These are phyloP conservation scores for Pogoniulus pusillus DNA, from an alignment of 2,797 vertebrate genomes.

Conservation along the genomic window DNA sequence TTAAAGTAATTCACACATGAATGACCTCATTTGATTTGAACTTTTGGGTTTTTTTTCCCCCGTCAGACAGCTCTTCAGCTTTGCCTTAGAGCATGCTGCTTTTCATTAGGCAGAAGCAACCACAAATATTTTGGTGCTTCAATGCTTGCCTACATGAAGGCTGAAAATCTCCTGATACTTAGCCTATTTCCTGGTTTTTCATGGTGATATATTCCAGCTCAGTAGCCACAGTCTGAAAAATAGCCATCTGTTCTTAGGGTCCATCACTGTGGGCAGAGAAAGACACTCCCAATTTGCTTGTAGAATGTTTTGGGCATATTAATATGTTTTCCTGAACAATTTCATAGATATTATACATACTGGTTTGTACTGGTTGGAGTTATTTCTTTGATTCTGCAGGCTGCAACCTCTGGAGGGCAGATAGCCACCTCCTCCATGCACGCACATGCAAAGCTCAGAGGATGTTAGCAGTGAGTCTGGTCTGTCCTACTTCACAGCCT, in stretches of 20 bases:
- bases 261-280: background rate
- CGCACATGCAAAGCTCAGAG: background rate
- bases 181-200: background rate
- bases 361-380: background rate
- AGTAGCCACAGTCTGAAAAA: background rate
- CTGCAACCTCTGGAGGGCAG: background rate
- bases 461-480: background rate
- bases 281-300: background rate
- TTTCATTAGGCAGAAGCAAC: background rate
- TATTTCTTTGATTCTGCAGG: background rate
- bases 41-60: too few species aligned
- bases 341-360: background rate
- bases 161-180: background rate
- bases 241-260: background rate
- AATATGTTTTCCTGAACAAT: background rate
- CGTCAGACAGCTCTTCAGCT: background rate
- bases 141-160: background rate
- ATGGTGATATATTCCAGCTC: background rate
- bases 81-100: background rate
- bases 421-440: background rate
- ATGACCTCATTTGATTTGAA: background rate
- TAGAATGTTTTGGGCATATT: background rate
- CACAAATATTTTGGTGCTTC: slow-evolving; percentile 30
- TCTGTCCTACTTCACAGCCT: background rate
- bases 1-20: background rate